Conservation (phyloP, 2,888 invertebrate species). For the Metacarcinus magister region DNA sequence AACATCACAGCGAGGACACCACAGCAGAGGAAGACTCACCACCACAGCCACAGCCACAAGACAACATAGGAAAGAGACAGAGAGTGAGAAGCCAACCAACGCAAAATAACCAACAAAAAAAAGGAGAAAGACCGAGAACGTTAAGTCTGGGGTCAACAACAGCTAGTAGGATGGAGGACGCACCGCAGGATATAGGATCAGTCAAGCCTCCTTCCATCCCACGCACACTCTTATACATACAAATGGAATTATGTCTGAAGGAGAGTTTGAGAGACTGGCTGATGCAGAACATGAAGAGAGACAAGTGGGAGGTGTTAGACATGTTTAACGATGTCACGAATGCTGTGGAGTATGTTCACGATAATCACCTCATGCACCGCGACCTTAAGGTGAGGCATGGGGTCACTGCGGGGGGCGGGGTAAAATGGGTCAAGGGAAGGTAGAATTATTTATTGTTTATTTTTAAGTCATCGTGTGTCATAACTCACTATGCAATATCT, state of each 20-base stretch:
- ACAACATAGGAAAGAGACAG: neutral
- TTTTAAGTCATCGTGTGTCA: neutral
- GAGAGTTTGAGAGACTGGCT: conserved; percentile 97
- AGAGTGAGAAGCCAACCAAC: conserved; percentile 63
- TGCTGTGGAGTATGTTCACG: conserved; percentile 98
- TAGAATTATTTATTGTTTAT: neutral
- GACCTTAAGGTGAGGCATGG: conserved; percentile 90
- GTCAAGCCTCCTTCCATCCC: conserved; percentile 68
- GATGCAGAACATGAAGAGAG: conserved; percentile 83
- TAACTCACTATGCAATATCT: neutral
- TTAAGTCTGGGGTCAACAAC: conserved; percentile 34
- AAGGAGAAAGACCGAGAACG: conserved; percentile 54
- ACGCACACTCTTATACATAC: conserved; percentile 94
- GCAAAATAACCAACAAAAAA: neutral
- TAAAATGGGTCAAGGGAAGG: too few relatives aligned
- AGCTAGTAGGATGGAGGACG: neutral
- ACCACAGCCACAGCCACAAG: neutral
- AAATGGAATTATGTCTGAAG: conserved; percentile 97
- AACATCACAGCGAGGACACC: conserved; percentile 27
- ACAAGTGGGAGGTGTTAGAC: conserved; percentile 86
- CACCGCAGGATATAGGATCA: neutral
- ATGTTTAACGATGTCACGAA: conserved; percentile 96
- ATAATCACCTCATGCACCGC: conserved; percentile 96
- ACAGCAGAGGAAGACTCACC: neutral
- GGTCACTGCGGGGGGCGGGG: neutral